Base-by-base conservation (phyloP, 2,888 invertebrate species). In the Drosophila merina region DNA sequence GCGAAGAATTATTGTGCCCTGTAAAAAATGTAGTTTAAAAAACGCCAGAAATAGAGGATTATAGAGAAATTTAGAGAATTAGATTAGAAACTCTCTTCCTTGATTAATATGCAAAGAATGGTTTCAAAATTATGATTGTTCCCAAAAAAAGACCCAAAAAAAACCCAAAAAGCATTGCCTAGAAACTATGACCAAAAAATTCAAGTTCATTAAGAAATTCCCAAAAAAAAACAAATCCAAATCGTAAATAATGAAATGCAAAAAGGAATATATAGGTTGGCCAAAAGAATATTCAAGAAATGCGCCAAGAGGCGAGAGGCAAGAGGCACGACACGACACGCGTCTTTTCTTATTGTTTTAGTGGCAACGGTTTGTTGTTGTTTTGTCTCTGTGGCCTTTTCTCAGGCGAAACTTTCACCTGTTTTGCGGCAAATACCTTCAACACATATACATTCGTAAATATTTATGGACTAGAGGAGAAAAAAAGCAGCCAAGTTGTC, bases 391-490 rank as follows among this genome's bases (percentile, higher is more conserved):
- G 51, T 44, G 51, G 50, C 56, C 52, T 52, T 58, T 73, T 57
- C 63, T 60, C 48, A 54, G 59, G 67, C 50, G 38, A 74, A 87
- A 87, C 82, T 83, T 83, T 83, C 82, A 85, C 82, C 82, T 83
- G 87, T 81, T 87, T 87, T 74, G 79, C 82, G 78, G 76, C 78
- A 76, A 74, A 67, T 69, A 68, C 78, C 76, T 72, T 81, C 57
- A 81, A 76, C 83, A 25, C 44, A 44, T 44, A 25, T 28, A 57
- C 57, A 82, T 14, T 14, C 14, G 14, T 85, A 82, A 82, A 87
- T 82, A 86, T 82, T 80, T 84, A 82, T 82, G 79, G 70, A 74
- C 79, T 20, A 20, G 20, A 20, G 20, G 20, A 85, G 85, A 86
- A 83, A 60, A 58, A 71, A 62, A n/a, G 44, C 28, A 55, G 42